Base-by-base conservation (phyloP, 1,140 invertebrate species). In the Scaptomyza montana region DNA sequence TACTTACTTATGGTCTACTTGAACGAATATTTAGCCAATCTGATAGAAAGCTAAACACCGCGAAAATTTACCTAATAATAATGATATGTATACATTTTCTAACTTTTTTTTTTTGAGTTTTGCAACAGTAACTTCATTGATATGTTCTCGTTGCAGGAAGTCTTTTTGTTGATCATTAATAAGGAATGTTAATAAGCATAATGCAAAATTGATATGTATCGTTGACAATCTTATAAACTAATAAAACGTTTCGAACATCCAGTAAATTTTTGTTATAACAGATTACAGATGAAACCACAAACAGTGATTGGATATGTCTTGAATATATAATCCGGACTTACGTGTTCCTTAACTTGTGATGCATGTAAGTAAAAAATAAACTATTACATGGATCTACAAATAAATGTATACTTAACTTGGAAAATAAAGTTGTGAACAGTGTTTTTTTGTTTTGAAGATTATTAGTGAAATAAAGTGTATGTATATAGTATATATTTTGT, bases 101-200 rank as follows among this genome's bases (percentile, higher is more conserved):
- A 5, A 33, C 30, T 9, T 36, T 36, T 8, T 9, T 67, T 72
- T 67, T 66, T n/a, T n/a, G n/a, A 76, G 70, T 66, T 77, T 71
- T 68, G 80, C 85, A 78, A 75, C 80, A 79, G 80, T 86, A 84
- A 82, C 68, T 79, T 89, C 69, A 80, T 68, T 91, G 89, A 91
- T 91, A 91, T 91, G 89, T 91, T 84, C 67, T 80, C 80, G 89
- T 91, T 91, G 85, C 89, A 73, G 89, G 53, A 82, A 91, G 89
- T 91, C 89, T 91, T 74, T 56, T 1, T 62, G 8, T 36, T 16
- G 78, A 82, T 78, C 30, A 33, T 30, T 43, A 67, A 66, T 50
- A 78, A 82, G 82, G 75, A 86, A 78, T 78, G 59, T 76, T 70
- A 33, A 62, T 64, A 54, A 68, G 68, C 67, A 54, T 68, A 49